Base-by-base conservation (phyloP, 1,140 invertebrate species). In the Drosophila pachea region DNA sequence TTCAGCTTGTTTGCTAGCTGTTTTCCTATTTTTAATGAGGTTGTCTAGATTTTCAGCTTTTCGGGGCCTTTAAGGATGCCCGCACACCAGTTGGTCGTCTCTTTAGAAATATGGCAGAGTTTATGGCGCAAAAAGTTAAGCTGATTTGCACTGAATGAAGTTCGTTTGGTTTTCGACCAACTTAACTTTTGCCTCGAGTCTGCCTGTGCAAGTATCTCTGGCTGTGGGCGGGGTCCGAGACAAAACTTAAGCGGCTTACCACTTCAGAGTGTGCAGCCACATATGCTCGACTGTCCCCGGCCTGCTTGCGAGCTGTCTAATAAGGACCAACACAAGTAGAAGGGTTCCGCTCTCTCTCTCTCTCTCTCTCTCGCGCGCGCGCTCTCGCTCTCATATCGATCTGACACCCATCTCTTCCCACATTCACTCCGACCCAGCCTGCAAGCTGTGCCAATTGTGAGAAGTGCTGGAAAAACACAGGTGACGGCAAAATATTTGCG, bases 231-330 rank as follows among this genome's bases (percentile, higher is more conserved):
- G 54, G 36, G 67, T 43, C 61, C 67, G 14, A 69, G 53, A 69
- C 68, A 71, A 82, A 73, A 78, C 75, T 68, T 83, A 83, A 84
- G 78, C 79, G 32, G 79, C 79, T 83, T 83, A 83, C 76, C 60
- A 67, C 74, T 74, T 74, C 42, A 43, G 40, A 42, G 42, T 32
- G 56, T 55, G 35, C 33, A 55, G 52, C 32, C 64, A 68, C 64
- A 71, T 71, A 71, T 71, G 68, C 60, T 66, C 38, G 55, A 54
- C 42, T 60, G 35, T 42, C 45, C 43, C 49, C 52, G 56, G 40
- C 76, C 71, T 56, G 67, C 70, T 65, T 35, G n/a, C n/a, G 54
- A 43, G 16, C 29, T 65, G 56, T 48, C 60, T 74, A 65, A 55
- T 70, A 70, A 70, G 61, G 61, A 22, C 22, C 22, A 66, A 55